Percentiles rank a stretch among this genome's conserved stretches.
Evolutionary conservation across 2,797 vertebrate genomes (phyloP).

Genomic region (Helicolenus hilgendorfi): DNA sequence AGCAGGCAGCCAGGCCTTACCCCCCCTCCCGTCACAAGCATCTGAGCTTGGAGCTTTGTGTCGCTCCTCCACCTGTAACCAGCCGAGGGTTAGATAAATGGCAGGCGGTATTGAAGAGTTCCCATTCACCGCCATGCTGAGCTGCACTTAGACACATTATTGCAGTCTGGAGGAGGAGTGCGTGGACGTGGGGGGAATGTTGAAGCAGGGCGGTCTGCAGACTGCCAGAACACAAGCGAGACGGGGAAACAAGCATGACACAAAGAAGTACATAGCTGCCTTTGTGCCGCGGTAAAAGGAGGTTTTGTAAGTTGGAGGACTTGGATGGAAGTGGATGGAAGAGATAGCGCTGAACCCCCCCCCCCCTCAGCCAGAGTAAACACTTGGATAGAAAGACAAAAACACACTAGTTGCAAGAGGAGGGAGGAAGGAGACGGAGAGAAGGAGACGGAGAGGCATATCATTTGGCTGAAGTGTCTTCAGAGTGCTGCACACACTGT

Average conservation of each 20-base stretch:
- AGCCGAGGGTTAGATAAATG: constrained; percentile 83
- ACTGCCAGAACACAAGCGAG: constrained; percentile 74
- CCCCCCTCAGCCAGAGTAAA: constrained; percentile 68
- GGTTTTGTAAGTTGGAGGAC: constrained; percentile 86
- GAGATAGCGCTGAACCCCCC: constrained; percentile 67
- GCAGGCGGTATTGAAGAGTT: constrained; percentile 72
- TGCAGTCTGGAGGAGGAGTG: constrained; percentile 69
- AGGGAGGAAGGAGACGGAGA: not conserved
- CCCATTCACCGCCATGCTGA: constrained; percentile 72
- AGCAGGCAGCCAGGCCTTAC: constrained; percentile 31
- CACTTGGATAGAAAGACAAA: constrained; percentile 74
- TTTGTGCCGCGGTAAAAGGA: constrained; percentile 84
- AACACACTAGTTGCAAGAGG: constrained; percentile 53
- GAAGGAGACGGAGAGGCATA: constrained; percentile 39
- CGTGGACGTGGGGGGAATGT: constrained; percentile 78
- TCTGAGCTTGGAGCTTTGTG: constrained; percentile 38
- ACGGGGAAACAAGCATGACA: constrained; percentile 80
- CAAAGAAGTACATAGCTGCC: constrained; percentile 88
- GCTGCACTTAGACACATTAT: constrained; percentile 82
- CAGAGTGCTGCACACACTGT: constrained; percentile 34
- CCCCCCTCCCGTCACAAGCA: constrained; percentile 17
- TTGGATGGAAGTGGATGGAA: constrained; percentile 81
- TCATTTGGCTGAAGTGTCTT: constrained; percentile 71
- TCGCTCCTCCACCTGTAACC: constrained; percentile 65
- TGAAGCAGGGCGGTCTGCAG: constrained; percentile 62